These are phyloP conservation scores for Meteorus cinctellus DNA, from an alignment of 2,888 invertebrate species.

Conservation along the genomic window DNA sequence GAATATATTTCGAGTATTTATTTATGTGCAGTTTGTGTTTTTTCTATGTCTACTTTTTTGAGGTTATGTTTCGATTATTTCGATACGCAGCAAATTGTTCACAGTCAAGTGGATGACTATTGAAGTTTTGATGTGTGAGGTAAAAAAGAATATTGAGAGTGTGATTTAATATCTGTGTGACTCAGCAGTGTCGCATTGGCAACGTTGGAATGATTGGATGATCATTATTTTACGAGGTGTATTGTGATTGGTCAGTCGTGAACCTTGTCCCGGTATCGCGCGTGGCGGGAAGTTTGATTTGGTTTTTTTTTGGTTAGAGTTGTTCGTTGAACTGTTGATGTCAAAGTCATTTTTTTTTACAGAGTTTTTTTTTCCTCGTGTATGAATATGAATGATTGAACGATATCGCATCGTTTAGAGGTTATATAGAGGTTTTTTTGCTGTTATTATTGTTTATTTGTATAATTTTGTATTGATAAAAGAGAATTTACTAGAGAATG, in stretches of 20 bases:
- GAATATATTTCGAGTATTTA: too few species aligned
- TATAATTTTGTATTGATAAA: too few species aligned
- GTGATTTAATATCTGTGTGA: conserved; percentile 58
- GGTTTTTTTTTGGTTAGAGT: not conserved
- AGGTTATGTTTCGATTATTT: not conserved
- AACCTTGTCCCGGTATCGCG: not conserved
- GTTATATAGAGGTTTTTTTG: too few species aligned
- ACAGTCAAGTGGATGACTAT: not conserved
- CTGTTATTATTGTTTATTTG: too few species aligned
- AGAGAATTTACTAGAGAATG: too few species aligned
- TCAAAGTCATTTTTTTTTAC: not conserved
- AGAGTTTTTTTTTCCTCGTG: too few species aligned
- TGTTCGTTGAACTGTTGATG: too few species aligned
- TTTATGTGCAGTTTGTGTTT: not conserved
- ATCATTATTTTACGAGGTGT: not conserved
- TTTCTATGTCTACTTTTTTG: not conserved
- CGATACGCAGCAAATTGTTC: not conserved
- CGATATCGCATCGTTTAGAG: too few species aligned
- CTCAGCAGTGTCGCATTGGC: conserved; percentile 60
- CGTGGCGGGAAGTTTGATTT: not conserved
- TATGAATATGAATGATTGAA: too few species aligned
- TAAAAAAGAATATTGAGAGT: not conserved
- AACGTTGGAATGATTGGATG: conserved; percentile 49
- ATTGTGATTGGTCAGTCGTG: not conserved
- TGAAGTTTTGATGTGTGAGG: not conserved